A percentile compares a stretch with the other conserved stretches of the same genome.
Evolutionary conservation across 2,113 vertebrate genomes (phyloP).

Genomic region (Prunella fulvescens): DNA sequence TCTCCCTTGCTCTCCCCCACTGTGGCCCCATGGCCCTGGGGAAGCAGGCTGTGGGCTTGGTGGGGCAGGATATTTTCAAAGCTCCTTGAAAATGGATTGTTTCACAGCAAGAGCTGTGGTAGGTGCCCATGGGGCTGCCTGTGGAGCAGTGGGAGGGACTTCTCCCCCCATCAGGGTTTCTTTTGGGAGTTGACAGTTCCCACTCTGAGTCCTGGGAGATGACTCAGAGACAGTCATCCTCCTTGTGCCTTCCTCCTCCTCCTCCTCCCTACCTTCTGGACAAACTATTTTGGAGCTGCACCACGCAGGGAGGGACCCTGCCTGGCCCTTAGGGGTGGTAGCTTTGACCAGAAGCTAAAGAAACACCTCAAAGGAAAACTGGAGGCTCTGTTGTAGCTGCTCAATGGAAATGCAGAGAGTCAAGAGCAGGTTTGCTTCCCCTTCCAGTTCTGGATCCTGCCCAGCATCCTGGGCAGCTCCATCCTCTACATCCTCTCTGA

Average conservation of each 20-base stretch:
- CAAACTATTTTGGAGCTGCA: not conserved
- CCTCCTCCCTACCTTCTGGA: not conserved
- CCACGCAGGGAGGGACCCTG: not conserved
- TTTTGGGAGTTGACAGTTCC: not conserved
- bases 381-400: not conserved
- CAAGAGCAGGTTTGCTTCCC: not conserved
- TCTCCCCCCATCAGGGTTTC: not conserved
- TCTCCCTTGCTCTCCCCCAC: not conserved
- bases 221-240: not conserved
- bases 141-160: not conserved
- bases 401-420: not conserved
- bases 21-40: rapidly evolving
- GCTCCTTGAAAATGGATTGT: not conserved
- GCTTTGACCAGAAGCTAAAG: not conserved
- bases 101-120: not conserved
- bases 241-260: not conserved
- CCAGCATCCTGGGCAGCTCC: constrained; percentile 90
- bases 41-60: not conserved
- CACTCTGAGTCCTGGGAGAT: not conserved
- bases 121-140: not conserved
- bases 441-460: constrained; percentile 88
- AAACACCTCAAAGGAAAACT: not conserved
- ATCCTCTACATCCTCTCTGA: constrained; percentile 88
- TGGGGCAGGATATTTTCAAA: not conserved
- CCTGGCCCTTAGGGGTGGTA: not conserved